phyloP scores from a whole-genome alignment of 2,888 invertebrate genomes.

The Cheilosia soror region DNA sequence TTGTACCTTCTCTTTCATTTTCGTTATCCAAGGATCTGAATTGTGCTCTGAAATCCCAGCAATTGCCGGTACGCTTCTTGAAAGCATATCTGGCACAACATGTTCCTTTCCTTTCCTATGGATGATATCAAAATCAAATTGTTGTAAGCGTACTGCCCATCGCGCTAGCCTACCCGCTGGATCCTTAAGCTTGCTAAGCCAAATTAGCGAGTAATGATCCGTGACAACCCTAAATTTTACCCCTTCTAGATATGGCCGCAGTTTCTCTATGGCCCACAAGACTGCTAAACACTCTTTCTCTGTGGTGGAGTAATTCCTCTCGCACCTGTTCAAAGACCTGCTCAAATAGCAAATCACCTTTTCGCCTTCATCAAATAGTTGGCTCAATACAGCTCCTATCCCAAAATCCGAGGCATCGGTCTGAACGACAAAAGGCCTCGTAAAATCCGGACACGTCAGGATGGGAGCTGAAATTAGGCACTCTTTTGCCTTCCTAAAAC shows the following conservation, averaged over 20 bases:
- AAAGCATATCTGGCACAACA: background rate
- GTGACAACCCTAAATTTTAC: background rate
- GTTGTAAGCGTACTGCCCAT: slow-evolving; percentile 18
- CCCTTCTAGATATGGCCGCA: slow-evolving; percentile 18
- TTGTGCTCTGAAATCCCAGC: slow-evolving; percentile 1
- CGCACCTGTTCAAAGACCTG: slow-evolving; percentile 5
- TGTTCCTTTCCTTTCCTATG: slow-evolving; percentile 35
- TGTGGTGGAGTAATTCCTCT: slow-evolving; percentile 13
- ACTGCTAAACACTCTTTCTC: slow-evolving; percentile 7
- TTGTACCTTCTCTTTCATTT: background rate
- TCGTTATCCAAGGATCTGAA: background rate
- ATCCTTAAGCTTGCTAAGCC: background rate
- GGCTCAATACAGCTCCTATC: slow-evolving; percentile 33
- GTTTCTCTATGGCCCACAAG: slow-evolving; percentile 21
- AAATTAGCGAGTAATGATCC: background rate
- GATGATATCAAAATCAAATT: slow-evolving; percentile 31
- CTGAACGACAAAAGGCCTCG: slow-evolving; percentile 25
- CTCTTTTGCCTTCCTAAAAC: background rate
- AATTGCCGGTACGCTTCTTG: background rate
- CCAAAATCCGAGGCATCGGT: slow-evolving; percentile 59
- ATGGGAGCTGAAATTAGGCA: slow-evolving; percentile 9
- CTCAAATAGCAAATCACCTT: slow-evolving; percentile 44
- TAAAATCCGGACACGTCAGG: slow-evolving; percentile 38
- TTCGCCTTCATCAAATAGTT: slow-evolving; percentile 39
- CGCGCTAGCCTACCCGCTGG: slow-evolving; percentile 23